Percentiles rank a stretch among this genome's conserved stretches.
Conservation (phyloP, 2,797 vertebrate species). For the Girardinus metallicus region DNA sequence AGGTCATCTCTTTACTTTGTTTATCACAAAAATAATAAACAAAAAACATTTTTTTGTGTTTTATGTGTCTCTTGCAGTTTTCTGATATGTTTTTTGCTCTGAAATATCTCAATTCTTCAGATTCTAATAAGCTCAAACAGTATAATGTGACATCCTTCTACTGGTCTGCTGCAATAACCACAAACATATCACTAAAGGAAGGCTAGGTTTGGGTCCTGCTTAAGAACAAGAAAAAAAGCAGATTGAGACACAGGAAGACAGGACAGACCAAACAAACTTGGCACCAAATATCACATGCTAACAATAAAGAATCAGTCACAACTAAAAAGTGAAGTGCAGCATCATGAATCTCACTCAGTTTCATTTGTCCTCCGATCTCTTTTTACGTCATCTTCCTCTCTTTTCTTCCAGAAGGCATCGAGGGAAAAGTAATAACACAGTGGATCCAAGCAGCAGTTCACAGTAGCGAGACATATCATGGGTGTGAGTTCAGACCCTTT, state of each 20-base stretch:
- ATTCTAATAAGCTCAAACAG: not conserved
- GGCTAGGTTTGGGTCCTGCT: not conserved
- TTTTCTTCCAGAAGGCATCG: slow-evolving; percentile 72
- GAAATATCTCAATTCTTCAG: not conserved
- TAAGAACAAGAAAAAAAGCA: not conserved
- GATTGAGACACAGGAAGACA: not conserved
- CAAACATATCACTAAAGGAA: not conserved
- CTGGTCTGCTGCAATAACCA: not conserved
- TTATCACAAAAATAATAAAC: not conserved
- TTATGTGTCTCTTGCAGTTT: not conserved
- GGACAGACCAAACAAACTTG: not conserved
- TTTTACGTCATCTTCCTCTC: slow-evolving; percentile 32
- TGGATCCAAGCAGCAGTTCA: slow-evolving; percentile 73
- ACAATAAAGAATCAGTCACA: not conserved
- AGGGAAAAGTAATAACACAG: slow-evolving; percentile 74
- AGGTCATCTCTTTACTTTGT: not conserved
- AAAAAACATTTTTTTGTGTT: not conserved
- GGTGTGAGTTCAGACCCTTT: not conserved
- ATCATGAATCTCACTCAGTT: not conserved
- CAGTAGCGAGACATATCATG: slow-evolving; percentile 50
- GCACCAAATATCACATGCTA: not conserved
- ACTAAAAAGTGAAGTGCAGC: not conserved
- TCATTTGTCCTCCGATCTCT: not conserved
- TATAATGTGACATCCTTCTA: not conserved
- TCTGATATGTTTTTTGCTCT: not conserved